Percentiles rank a stretch among this genome's conserved stretches.
Evolutionary conservation across 2,113 vertebrate genomes (phyloP).

Genomic region (Machaerirhynchus nigripectus): DNA sequence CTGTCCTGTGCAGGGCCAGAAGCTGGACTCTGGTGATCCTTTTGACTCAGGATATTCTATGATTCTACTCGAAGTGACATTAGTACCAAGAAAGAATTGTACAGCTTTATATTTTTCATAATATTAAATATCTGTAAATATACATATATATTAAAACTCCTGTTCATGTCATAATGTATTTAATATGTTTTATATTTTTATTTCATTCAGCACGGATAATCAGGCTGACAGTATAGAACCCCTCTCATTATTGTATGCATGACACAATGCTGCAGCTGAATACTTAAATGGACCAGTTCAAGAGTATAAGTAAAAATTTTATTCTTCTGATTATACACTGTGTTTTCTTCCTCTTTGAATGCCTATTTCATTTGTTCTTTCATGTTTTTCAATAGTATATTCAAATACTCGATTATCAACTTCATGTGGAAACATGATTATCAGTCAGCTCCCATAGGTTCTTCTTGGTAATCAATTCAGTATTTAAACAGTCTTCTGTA

Average conservation of each 20-base stretch:
- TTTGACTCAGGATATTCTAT: not conserved
- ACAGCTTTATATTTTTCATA: not conserved
- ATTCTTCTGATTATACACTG: not conserved
- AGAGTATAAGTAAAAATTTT: not conserved
- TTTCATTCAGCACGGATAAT: not conserved
- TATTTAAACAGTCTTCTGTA: not conserved
- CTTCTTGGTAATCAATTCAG: not conserved
- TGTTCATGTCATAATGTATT: not conserved
- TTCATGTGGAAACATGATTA: not conserved
- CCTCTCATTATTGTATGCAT: not conserved
- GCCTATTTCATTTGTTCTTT: not conserved
- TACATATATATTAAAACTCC: not conserved
- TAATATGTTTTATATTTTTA: not conserved
- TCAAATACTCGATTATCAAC: not conserved
- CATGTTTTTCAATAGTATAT: not conserved
- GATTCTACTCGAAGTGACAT: not conserved
- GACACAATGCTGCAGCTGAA: not conserved
- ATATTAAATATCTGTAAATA: not conserved
- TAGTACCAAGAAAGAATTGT: not conserved
- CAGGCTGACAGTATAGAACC: not conserved
- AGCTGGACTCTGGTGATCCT: not conserved
- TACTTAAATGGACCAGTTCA: not conserved
- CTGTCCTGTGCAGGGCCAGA: not conserved
- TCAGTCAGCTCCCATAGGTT: not conserved
- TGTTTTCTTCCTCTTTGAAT: not conserved